Conservation (phyloP, 2,888 invertebrate genomes). For the Xanthorhoe spadicearia region DNA sequence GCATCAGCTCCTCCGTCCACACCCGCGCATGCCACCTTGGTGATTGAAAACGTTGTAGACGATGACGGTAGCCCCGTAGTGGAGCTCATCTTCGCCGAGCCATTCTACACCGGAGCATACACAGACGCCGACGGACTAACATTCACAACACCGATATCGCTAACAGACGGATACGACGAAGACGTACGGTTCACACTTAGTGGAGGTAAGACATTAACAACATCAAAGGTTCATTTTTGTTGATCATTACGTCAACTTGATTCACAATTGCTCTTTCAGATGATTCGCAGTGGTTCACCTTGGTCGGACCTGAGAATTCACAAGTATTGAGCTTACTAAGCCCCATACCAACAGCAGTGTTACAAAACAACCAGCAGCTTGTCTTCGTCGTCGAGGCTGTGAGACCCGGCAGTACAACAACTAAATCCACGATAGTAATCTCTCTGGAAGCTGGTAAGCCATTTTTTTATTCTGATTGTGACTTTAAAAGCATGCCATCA, state of each 20-base stretch:
- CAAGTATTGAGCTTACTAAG: constrained; percentile 33
- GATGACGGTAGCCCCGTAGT: constrained; percentile 19
- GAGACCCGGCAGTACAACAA: constrained; percentile 9
- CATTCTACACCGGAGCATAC: constrained; percentile 51
- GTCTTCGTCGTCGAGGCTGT: constrained; percentile 33
- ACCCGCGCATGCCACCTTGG: constrained; percentile 50
- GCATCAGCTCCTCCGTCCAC: constrained; percentile 46
- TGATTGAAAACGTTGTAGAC: constrained; percentile 46
- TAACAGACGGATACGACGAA: constrained; percentile 45
- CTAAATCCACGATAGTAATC: constrained; percentile 7
- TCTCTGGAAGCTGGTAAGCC: constrained; percentile 6
- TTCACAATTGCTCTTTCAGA: constrained; percentile 17
- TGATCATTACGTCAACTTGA: background rate
- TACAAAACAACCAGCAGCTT: constrained; percentile 43
- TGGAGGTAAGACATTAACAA: constrained; percentile 46
- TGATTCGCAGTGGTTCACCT: constrained; percentile 31
- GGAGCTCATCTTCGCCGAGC: constrained; percentile 38
- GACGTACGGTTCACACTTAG: constrained; percentile 47
- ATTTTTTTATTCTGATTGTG: background rate
- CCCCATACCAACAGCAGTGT: constrained; percentile 46
- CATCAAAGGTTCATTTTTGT: background rate
- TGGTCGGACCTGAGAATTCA: constrained; percentile 32
- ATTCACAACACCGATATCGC: constrained; percentile 41
- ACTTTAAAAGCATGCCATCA: background rate
- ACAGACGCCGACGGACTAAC: constrained; percentile 37